Evolutionary conservation across 2,797 vertebrate genomes (phyloP).

Genomic region (Lepidocolaptes lacrymiger): DNA sequence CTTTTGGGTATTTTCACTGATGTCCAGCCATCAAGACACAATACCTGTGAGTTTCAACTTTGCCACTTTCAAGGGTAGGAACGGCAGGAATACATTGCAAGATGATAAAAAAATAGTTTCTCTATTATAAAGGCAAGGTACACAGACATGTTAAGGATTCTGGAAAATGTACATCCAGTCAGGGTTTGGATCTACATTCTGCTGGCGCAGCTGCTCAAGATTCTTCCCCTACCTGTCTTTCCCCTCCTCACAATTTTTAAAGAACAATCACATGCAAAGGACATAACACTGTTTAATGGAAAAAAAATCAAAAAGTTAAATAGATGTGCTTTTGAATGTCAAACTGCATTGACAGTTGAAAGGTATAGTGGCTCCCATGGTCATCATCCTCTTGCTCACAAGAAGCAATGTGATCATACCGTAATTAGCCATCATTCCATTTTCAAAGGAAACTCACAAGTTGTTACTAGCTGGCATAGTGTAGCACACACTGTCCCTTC

Average conservation of each 20-base stretch:
- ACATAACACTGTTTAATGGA: not conserved
- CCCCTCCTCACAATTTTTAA: not conserved
- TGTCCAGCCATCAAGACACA: not conserved
- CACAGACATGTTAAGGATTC: not conserved
- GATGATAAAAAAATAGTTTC: not conserved
- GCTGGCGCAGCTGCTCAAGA: not conserved
- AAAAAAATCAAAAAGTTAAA: not conserved
- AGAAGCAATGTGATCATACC: not conserved
- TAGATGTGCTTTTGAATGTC: not conserved
- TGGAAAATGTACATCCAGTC: not conserved
- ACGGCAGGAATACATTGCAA: not conserved
- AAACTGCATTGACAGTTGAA: not conserved
- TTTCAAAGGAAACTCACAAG: not conserved
- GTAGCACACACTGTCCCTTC: not conserved
- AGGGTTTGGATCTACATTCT: not conserved
- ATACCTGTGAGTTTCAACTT: not conserved
- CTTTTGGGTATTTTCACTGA: not conserved
- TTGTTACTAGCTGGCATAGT: not conserved
- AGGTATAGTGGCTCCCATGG: not conserved
- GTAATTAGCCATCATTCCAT: not conserved
- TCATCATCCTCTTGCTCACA: not conserved
- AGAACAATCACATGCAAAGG: not conserved
- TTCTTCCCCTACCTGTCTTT: not conserved
- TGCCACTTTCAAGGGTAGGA: not conserved
- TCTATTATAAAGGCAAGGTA: not conserved